These are phyloP conservation scores for Zelleria hepariella DNA, from an alignment of 2,888 invertebrate genomes.

Conservation along the genomic window DNA sequence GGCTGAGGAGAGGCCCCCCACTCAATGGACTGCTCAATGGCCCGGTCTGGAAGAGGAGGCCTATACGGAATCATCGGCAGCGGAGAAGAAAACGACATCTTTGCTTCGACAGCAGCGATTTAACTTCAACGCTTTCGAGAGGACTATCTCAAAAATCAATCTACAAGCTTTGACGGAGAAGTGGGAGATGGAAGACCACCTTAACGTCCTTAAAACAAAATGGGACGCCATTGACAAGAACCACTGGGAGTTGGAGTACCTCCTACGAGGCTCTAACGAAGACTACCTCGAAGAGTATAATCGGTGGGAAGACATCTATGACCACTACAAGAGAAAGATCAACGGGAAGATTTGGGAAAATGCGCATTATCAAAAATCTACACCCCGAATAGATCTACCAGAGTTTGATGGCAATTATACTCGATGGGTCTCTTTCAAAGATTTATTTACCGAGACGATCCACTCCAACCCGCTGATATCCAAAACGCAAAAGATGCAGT, in stretches of 20 bases:
- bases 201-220: background rate
- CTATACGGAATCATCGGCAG: too few relatives aligned
- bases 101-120: background rate
- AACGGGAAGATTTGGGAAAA: background rate
- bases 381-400: background rate
- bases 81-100: background rate
- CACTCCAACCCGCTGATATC: constrained; percentile 14
- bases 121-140: background rate
- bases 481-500: constrained; percentile 19
- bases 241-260: background rate
- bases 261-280: too few relatives aligned
- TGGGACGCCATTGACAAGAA: background rate
- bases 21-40: background rate
- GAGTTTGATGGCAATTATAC: background rate
- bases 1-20: background rate
- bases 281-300: background rate
- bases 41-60: too few relatives aligned
- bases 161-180: background rate
- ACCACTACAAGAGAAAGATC: background rate
- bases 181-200: constrained; percentile 4
- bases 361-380: background rate
- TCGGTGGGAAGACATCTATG: background rate
- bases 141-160: background rate
- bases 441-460: constrained; percentile 10
- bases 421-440: background rate